phyloP scores from a whole-genome alignment of 2,797 vertebrate genomes.

The Huso huso region DNA sequence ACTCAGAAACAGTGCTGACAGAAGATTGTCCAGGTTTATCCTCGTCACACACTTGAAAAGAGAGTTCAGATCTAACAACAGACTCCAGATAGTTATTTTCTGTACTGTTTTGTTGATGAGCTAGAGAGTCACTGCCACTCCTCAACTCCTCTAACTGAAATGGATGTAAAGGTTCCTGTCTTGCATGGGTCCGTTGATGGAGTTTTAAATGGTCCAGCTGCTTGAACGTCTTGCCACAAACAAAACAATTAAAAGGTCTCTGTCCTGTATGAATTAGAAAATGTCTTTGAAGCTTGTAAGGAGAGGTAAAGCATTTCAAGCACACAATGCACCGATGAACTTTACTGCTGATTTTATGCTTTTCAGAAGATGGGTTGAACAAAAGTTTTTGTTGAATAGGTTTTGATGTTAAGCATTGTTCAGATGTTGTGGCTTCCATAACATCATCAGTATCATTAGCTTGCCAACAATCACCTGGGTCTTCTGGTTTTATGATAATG shows the following conservation, averaged over 20 bases:
- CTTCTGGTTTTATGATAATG: constrained; percentile 24
- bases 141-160: constrained; percentile 3
- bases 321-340: constrained; percentile 26
- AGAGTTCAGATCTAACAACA: background rate
- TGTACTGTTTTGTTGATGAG: background rate
- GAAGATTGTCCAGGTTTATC: background rate
- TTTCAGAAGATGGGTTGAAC: no score
- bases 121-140: background rate
- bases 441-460: constrained; percentile 4
- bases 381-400: background rate
- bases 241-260: constrained; percentile 31
- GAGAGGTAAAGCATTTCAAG: constrained; percentile 30
- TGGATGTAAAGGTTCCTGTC: background rate
- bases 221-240: constrained; percentile 32
- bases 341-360: constrained; percentile 1
- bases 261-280: constrained; percentile 33
- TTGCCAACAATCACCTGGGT: constrained; percentile 2
- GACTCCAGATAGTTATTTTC: background rate
- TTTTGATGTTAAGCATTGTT: constrained; percentile 1
- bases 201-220: constrained; percentile 37
- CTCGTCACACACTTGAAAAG: background rate
- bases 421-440: background rate
- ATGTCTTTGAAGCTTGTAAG: constrained; percentile 34
- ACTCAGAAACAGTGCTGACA: background rate
- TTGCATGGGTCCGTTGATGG: constrained; percentile 27